These are phyloP conservation scores for Poeciliopsis occidentalis DNA, from an alignment of 2,113 vertebrate genomes.

Conservation along the genomic window DNA sequence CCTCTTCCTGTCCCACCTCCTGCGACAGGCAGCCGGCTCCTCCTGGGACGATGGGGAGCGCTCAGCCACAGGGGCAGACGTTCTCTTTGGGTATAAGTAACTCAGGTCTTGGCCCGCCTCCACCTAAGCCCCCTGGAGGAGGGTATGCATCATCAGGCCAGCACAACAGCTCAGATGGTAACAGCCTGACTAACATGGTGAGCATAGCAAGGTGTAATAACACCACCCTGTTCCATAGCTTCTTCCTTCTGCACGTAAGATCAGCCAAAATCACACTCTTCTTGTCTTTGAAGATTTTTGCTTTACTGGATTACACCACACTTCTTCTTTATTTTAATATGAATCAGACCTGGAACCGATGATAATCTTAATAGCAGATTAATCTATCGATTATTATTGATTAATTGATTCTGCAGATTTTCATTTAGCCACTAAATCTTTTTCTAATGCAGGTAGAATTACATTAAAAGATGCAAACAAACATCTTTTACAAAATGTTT, in stretches of 20 bases:
- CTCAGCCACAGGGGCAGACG: constrained; percentile 73
- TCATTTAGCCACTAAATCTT: too few species aligned
- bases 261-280: neutral
- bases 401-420: too few species aligned
- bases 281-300: neutral
- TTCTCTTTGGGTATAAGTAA: constrained; percentile 78
- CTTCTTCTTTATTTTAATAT: neutral
- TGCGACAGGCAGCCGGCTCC: constrained; percentile 80
- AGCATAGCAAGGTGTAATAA: constrained; percentile 47
- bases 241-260: neutral
- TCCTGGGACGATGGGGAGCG: constrained; percentile 69
- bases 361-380: too few species aligned
- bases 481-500: too few species aligned
- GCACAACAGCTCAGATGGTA: constrained; percentile 66
- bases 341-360: too few species aligned
- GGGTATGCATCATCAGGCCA: constrained; percentile 61
- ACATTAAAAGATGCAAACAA: too few species aligned
- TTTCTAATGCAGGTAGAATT: too few species aligned
- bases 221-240: neutral
- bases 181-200: constrained; percentile 73
- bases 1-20: constrained; percentile 43
- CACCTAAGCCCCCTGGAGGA: constrained; percentile 68
- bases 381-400: too few species aligned
- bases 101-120: constrained; percentile 72
- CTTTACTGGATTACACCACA: neutral